These are phyloP conservation scores for Melipona bicolor DNA, from an alignment of 2,888 invertebrate species.

Conservation along the genomic window DNA sequence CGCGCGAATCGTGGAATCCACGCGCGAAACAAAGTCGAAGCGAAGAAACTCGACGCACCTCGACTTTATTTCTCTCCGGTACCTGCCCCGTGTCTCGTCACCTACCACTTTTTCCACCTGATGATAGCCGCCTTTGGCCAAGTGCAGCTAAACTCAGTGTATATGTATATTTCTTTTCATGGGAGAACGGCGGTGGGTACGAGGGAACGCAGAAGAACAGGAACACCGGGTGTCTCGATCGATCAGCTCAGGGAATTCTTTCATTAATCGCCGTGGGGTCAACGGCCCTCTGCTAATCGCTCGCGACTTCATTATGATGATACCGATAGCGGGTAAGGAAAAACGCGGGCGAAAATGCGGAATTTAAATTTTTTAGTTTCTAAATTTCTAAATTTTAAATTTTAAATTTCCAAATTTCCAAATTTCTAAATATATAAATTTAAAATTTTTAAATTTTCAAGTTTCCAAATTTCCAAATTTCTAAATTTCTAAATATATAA, in stretches of 20 bases:
- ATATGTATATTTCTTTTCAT: slow-evolving; percentile 29
- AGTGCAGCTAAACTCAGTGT: neutral
- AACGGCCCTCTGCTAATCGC: slow-evolving; percentile 15
- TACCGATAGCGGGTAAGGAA: slow-evolving; percentile 8
- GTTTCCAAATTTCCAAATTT: no score
- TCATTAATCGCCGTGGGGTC: slow-evolving; percentile 36
- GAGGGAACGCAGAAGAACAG: slow-evolving; percentile 14
- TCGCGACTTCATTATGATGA: slow-evolving; percentile 40
- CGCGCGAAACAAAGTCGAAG: slow-evolving; percentile 57
- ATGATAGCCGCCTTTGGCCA: slow-evolving; percentile 33
- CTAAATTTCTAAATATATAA: no score
- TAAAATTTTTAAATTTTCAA: no score
- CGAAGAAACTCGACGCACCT: slow-evolving; percentile 48
- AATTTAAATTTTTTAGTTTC: no score
- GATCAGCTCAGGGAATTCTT: slow-evolving; percentile 20
- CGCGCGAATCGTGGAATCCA: slow-evolving; percentile 50
- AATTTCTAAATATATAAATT: no score
- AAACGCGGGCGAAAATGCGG: neutral
- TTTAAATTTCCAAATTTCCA: no score
- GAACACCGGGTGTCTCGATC: slow-evolving; percentile 8
- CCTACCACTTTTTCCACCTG: slow-evolving; percentile 59
- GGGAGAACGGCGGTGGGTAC: neutral
- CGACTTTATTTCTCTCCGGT: slow-evolving; percentile 17
- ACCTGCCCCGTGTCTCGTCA: slow-evolving; percentile 1
- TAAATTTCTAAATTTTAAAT: no score